A percentile compares a stretch with the other conserved stretches of the same genome.
Evolutionary conservation across 2,113 vertebrate species (phyloP).

Genomic region (Sylvilagus bachmani): DNA sequence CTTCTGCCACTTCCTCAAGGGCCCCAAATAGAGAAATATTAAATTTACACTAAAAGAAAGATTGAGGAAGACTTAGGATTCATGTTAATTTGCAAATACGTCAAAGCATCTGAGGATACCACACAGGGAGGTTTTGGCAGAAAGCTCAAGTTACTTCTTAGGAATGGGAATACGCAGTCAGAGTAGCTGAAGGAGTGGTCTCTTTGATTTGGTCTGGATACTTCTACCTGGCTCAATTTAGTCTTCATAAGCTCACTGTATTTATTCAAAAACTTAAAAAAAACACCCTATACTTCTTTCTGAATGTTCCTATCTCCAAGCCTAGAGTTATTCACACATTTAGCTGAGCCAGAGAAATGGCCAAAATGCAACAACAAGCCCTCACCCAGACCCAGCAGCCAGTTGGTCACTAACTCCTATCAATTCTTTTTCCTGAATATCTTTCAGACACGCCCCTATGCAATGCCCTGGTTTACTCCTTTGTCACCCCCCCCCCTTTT

Average conservation of each 20-base stretch:
- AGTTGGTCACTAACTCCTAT: background rate
- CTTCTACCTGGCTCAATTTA: background rate
- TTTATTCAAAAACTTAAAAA: background rate
- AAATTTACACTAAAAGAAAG: background rate
- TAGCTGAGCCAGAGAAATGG: background rate
- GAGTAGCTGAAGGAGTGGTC: background rate
- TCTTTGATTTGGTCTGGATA: background rate
- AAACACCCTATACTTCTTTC: background rate
- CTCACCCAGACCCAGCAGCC: background rate
- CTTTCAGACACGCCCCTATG: background rate
- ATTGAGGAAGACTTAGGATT: background rate
- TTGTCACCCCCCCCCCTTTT: background rate
- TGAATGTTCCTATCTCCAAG: slow-evolving; percentile 22
- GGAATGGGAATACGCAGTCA: background rate
- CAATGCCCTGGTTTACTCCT: background rate
- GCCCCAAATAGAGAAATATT: background rate
- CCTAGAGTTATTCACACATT: background rate
- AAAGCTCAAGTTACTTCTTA: background rate
- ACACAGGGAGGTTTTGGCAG: background rate
- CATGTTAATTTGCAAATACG: background rate
- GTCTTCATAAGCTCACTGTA: background rate
- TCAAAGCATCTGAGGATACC: background rate
- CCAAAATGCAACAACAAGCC: background rate
- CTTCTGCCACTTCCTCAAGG: background rate
- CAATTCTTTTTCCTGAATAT: background rate